These are phyloP conservation scores for Ceyx cyanopectus DNA, from an alignment of 2,113 vertebrate species.

Conservation along the genomic window DNA sequence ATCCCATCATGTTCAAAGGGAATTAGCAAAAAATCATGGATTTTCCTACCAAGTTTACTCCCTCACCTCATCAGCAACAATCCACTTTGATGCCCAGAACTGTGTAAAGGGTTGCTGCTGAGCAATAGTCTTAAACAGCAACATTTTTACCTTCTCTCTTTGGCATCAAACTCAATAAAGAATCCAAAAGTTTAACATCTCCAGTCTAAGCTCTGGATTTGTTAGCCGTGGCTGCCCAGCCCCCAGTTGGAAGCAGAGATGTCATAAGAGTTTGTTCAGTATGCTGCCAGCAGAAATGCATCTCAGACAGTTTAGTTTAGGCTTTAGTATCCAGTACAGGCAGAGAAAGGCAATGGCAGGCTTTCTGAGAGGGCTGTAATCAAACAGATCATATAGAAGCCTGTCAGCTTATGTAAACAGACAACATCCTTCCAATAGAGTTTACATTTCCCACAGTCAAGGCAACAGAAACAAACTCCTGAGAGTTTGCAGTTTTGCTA, in stretches of 20 bases:
- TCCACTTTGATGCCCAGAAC: background rate
- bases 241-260: background rate
- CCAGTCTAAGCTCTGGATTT: background rate
- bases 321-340: background rate
- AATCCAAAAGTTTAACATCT: background rate
- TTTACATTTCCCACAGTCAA: background rate
- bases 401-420: slow-evolving; percentile 17
- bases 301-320: background rate
- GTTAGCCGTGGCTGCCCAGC: background rate
- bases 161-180: background rate
- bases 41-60: background rate
- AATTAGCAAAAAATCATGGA: background rate
- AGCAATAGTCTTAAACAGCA: background rate
- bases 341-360: background rate
- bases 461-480: slow-evolving; percentile 17
- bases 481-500: background rate
- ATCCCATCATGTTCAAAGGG: background rate
- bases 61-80: background rate
- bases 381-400: slow-evolving; percentile 1
- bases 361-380: slow-evolving; percentile 16
- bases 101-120: background rate
- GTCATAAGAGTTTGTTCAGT: background rate
- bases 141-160: background rate
- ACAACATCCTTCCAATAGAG: slow-evolving; percentile 15
- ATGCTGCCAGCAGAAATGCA: slow-evolving; percentile 4